Base-by-base conservation (phyloP, 2,797 vertebrate species). In the Champsocephalus gunnari region DNA sequence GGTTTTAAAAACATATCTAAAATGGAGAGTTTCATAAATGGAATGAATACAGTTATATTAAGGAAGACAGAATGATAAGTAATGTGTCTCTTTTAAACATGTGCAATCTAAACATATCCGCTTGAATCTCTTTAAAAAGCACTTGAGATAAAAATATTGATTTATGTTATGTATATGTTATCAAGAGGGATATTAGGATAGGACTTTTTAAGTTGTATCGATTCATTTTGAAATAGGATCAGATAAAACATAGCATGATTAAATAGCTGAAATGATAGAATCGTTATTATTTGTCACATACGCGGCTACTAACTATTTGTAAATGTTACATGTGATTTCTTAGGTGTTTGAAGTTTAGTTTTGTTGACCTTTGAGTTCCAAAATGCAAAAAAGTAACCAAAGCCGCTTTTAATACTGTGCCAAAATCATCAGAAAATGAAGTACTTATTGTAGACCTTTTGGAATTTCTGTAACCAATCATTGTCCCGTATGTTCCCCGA, bases 251-350 rank as follows among this genome's bases (percentile, higher is more conserved):
- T 34, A 34, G 34, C 34, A 34, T 34, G 34, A 34, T 34, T 34
- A 8, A 34, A 34, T 34, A 34, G 34, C 24, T 28, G 24, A 28
- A 28, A 34, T 34, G 1, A 34, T 8, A 6, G 34, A 34, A 34
- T 34, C 6, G 6, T 34, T 6, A 34, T 34, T 34, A 34, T 34
- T 34, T 34, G 34, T 34, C 34, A 34, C 34, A 34, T 34, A 34
- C 34, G 32, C 7, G 5, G 32, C 32, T 34, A 34, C 34, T 38
- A 21, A 28, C 24, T 12, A 7, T 60, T 63, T 63, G 19, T 34
- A 6, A 50, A 53, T 1, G 14, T 54, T 54, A 57, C 32, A 61
- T 48, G 62, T 19, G 51, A 74, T 66, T 55, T 70, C 61, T 45
- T 54, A 44, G 43, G 19, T 66, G 56, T n/a, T n/a, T 38, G 24